phyloP scores from a whole-genome alignment of 2,113 vertebrate species.

The Leiothrix lutea region DNA sequence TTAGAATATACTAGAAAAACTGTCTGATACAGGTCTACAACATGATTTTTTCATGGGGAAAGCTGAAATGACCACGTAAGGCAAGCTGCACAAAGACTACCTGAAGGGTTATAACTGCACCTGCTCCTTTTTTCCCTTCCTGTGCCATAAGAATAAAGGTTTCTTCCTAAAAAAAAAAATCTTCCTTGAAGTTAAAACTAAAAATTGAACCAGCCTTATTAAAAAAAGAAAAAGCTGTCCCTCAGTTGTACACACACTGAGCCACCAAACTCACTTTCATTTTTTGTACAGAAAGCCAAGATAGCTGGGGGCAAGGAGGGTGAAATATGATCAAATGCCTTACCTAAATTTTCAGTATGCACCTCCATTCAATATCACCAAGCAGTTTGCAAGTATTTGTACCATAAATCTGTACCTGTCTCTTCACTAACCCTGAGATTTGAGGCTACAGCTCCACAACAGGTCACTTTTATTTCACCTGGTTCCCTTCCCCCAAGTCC shows the following conservation, averaged over 20 bases:
- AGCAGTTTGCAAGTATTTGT: background rate
- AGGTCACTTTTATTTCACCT: background rate
- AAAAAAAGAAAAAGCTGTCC: background rate
- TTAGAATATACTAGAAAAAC: background rate
- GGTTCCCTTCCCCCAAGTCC: background rate
- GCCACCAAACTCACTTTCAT: background rate
- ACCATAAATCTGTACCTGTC: background rate
- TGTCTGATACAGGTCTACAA: background rate
- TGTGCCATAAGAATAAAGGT: background rate
- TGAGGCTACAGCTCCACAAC: fast-evolving
- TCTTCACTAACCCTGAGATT: background rate
- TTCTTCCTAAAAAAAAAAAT: background rate
- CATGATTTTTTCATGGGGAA: background rate
- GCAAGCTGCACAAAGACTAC: background rate
- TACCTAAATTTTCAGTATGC: background rate
- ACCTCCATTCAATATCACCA: background rate
- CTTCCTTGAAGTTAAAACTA: background rate
- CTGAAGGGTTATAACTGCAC: background rate
- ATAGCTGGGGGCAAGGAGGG: background rate
- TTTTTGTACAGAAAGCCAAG: background rate
- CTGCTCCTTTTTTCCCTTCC: background rate
- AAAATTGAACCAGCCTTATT: background rate
- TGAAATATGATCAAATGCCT: background rate
- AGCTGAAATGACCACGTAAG: background rate
- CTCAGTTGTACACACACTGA: background rate